Evolutionary conservation across 2,113 vertebrate genomes (phyloP).

Genomic region (Lathamus discolor): DNA sequence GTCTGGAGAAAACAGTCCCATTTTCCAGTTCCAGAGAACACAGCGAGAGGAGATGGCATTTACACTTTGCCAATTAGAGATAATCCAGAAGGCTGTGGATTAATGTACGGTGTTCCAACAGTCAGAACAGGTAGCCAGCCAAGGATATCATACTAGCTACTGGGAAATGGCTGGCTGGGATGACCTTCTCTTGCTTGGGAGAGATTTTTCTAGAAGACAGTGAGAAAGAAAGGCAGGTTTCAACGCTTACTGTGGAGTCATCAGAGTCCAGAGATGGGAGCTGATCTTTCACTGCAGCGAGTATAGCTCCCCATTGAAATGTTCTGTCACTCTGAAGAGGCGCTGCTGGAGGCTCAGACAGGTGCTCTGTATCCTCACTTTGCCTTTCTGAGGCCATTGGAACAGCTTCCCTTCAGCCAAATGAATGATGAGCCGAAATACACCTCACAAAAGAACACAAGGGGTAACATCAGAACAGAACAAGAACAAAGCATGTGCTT

Average conservation of each 20-base stretch:
- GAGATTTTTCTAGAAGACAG: background rate
- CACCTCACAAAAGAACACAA: background rate
- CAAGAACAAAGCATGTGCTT: background rate
- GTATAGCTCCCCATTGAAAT: constrained; percentile 68
- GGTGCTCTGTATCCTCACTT: background rate
- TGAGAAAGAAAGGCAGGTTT: background rate
- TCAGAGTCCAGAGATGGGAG: constrained; percentile 79
- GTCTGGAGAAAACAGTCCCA: background rate
- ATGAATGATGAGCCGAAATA: background rate
- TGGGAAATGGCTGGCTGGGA: background rate
- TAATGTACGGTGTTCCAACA: background rate
- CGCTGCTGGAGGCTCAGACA: background rate
- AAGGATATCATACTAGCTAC: background rate
- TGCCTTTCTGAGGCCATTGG: constrained; percentile 61
- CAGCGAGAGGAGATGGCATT: background rate
- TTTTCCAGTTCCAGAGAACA: background rate
- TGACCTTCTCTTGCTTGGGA: background rate
- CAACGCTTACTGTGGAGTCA: constrained; percentile 67
- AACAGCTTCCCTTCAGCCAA: background rate
- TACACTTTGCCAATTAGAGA: background rate
- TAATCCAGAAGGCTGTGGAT: background rate
- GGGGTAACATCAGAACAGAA: background rate
- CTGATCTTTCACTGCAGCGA: constrained; percentile 71
- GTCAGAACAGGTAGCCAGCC: background rate
- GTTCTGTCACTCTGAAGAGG: background rate